phyloP scores from a whole-genome alignment of 2,888 invertebrate genomes.

The Calameuta filiformis region DNA sequence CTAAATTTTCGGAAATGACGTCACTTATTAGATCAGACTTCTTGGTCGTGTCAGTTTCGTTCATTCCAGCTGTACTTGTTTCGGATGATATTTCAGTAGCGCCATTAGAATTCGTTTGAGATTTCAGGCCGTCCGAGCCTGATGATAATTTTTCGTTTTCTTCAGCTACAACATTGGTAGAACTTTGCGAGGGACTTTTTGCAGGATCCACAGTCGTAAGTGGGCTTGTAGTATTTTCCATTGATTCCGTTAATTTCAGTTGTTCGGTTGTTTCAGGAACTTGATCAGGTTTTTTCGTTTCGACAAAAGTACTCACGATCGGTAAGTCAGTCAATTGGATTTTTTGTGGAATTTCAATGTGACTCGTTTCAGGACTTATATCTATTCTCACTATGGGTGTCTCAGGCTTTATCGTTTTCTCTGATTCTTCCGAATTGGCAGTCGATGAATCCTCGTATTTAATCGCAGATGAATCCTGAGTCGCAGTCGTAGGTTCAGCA shows the following conservation, averaged over 20 bases:
- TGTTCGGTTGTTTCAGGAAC: neutral
- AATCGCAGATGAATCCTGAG: neutral
- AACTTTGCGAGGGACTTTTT: neutral
- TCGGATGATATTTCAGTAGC: neutral
- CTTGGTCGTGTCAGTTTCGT: neutral
- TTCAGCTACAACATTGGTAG: neutral
- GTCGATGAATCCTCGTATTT: slow-evolving; percentile 7
- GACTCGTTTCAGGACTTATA: slow-evolving; percentile 29
- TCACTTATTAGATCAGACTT: neutral
- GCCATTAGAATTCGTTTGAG: neutral
- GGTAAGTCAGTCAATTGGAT: slow-evolving; percentile 33
- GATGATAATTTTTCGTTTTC: neutral
- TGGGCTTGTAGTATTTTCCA: neutral
- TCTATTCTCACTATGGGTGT: slow-evolving; percentile 32
- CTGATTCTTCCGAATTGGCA: neutral
- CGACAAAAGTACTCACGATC: slow-evolving; percentile 16
- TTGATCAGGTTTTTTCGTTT: slow-evolving; percentile 7
- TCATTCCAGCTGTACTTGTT: neutral
- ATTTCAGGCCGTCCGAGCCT: neutral
- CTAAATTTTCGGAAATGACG: neutral
- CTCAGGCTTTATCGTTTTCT: slow-evolving; percentile 26
- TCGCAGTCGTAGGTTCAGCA: slow-evolving; percentile 13
- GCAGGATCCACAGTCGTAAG: neutral
- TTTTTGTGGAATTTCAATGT: slow-evolving; percentile 26
- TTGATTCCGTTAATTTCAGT: neutral